Base-by-base conservation (phyloP, 1,140 invertebrate species). In the Lasioglossum baleicum region DNA sequence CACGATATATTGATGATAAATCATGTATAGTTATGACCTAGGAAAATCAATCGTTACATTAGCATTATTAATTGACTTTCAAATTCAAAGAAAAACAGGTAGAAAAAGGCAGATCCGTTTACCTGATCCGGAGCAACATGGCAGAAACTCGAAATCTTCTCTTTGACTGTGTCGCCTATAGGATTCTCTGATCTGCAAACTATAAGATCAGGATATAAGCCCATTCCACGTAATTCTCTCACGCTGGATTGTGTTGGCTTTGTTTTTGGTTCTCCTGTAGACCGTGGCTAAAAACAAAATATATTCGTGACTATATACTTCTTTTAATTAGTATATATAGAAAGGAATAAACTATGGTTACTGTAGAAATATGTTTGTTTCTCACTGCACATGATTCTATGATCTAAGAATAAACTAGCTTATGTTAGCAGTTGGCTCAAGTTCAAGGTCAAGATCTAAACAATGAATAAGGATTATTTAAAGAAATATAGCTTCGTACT, bases 161-260 rank as follows among this genome's bases (percentile, higher is more conserved):
- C 95, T 90, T 98, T 98, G 0, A 98, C 96, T 67, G 94, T 92
- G 60, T 96, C 93, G 31, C 95, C 95, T 64, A 99, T 96, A 0
- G 97, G 96, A 83, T 96, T 96, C 90, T 98, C 97, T 81, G 98
- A 99, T 66, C 99, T 94, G 90, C 98, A 99, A 22, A 99, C 96
- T 90, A 99, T 98, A 70, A 99, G 94, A 94, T 99, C 99, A 0
- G 99, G 98, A n/a, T 96, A 97, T 35, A 99, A 92, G 8, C 99
- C 99, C 35, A 99, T 94, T 7, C 98, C 98, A 81, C 98, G 94
- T 5, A 99, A 92, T 93, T 99, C 98, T 81, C 97, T 93, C 2
- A 99, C 98, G 81, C 98, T 98, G 6, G 97, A 96, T 93, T 99
- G 99, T 17, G 99, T 99, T 31, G 99, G 99, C 93, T 99, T 99